Evolutionary conservation across 2,888 invertebrate species (phyloP), one percentile per base, ranked within the genome.

Genomic region (Apantesis nais): DNA sequence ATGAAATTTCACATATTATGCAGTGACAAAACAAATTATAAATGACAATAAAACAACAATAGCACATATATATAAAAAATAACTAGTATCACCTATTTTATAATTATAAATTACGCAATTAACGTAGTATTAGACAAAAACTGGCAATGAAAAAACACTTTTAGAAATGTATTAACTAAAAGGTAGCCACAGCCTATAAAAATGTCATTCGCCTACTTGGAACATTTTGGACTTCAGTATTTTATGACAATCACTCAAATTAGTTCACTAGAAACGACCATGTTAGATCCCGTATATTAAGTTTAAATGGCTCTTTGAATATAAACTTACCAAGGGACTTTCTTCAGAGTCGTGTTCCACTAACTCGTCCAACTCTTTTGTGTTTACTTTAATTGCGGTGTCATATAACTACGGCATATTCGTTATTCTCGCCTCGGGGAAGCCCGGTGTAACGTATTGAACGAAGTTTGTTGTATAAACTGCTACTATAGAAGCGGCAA

Each of bases 221-320:
- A 74, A 84, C 82, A 84, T 83, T 52, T 84, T 82, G 74, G 78
- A 71, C 68, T 71, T 68, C 68, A 72, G 74, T 83, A 79, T 83
- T 86, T 86, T 85, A 87, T 82, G 84, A 86, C 77, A 75, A 76
- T 80, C 77, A 67, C 68, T 72, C 44, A 78, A 85, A 85, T 85
- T 83, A 78, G 84, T 81, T 82, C 85, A 78, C 75, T 73, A 71
- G 77, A 75, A 75, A 71, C 64, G 68, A 52, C 31, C 73, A 71
- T 77, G 78, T 79, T 83, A 79, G 81, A 86, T 84, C 79, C 78
- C 76, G 74, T 73, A 75, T 74, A 81, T 76, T 79, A 80, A 77
- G 73, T 74, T 76, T 61, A 67, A 80, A 75, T 72, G 55, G 41
- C 67, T 72, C 69, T 80, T 77, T 77, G 70, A 76, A 76, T 77